Base-by-base conservation (phyloP, 2,888 invertebrate genomes). In the Acronicta leporina region DNA sequence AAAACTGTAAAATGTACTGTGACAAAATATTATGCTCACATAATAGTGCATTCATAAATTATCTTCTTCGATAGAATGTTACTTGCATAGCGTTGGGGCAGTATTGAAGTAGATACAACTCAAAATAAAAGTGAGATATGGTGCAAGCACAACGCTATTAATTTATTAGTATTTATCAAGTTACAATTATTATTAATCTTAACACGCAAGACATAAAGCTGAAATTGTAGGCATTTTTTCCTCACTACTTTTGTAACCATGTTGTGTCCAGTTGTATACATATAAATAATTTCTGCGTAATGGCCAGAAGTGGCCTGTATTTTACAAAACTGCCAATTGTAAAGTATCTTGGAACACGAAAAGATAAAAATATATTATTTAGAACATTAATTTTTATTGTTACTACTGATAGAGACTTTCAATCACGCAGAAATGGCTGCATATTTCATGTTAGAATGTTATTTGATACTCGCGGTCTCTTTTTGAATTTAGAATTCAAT, bases 291-390 rank as follows among this genome's bases (percentile, higher is more conserved):
- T 63, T 57, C 47, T 56, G 52, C 61, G 43, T 63, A 65, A 63
- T 42, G 27, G 48, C 65, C 64, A 57, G 56, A 52, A 62, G 63
- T 54, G 54, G 53, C 51, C 63, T 55, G 52, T 68, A 65, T 63
- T 74, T 75, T 74, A 68, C 63, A 74, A 73, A 56, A 63, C 53
- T 69, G 55, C 66, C 73, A 73, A 66, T 75, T 63, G 73, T 65
- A 66, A 73, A 73, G 65, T 76, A 68, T 54, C 76, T 76, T 66
- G 52, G 61, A 66, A 63, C 74, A 74, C 63, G 74, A 74, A 63
- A 50, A 57, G 25, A 76, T 74, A 73, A 74, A 76, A 33, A 11
- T 33, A 73, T 73, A 73, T 76, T 73, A 76, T 76, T 68, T 64
- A 38, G 59, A 54, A 49, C 57, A 69, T 76, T 60, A 69, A 40